Conservation (phyloP, 1,140 invertebrate species). For the Hypsibius dujardini region DNA sequence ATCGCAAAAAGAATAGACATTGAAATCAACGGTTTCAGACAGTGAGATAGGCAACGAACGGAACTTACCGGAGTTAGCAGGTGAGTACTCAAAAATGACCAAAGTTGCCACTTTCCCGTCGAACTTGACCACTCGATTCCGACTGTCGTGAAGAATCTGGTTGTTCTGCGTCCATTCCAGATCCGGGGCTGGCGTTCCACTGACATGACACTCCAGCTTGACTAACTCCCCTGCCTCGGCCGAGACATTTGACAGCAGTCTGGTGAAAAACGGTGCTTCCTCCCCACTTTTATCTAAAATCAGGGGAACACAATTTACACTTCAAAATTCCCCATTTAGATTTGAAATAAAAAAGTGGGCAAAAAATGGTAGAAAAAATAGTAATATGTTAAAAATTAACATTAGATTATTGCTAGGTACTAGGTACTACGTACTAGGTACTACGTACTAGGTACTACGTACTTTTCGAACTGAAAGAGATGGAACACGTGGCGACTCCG, state of each 20-base stretch:
- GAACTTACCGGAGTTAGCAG: background rate
- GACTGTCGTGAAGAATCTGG: background rate
- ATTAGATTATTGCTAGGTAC: too few relatives aligned
- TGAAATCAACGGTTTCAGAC: too few relatives aligned
- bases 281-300: constrained; percentile 4
- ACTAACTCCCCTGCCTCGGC: background rate
- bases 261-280: background rate
- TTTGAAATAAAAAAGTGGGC: too few relatives aligned
- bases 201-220: constrained; percentile 17
- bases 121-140: constrained; percentile 8
- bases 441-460: too few relatives aligned
- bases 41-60: too few relatives aligned
- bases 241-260: background rate
- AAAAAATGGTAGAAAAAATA: too few relatives aligned
- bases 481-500: constrained; percentile 14
- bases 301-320: too few relatives aligned
- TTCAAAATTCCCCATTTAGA: too few relatives aligned
- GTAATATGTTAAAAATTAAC: too few relatives aligned
- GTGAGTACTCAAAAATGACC: constrained; percentile 19
- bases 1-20: too few relatives aligned
- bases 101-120: constrained; percentile 6
- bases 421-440: too few relatives aligned
- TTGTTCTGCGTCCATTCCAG: background rate
- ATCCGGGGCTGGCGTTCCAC: background rate
- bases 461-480: background rate